Conservation (phyloP, 2,113 vertebrate genomes). For the Protobothrops mucrosquamatus region DNA sequence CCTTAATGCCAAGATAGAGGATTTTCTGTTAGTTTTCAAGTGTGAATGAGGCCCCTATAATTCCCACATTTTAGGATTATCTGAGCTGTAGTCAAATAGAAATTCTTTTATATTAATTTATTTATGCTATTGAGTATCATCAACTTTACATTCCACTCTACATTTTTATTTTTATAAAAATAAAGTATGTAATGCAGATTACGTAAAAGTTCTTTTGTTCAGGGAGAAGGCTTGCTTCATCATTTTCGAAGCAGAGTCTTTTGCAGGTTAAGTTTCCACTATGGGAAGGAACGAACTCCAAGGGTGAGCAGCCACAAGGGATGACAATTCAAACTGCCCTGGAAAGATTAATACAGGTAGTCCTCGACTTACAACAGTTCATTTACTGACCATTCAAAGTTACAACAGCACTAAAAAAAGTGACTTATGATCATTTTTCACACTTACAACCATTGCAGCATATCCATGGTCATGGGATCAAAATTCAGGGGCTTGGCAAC, state of each 20-base stretch:
- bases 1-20: not conserved
- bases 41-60: not conserved
- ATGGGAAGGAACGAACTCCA: not conserved
- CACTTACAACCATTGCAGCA: not conserved
- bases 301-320: not conserved
- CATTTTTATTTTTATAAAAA: not conserved
- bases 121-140: not conserved
- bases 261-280: not conserved
- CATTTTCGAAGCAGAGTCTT: not conserved
- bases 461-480: not conserved
- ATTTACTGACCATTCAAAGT: not conserved
- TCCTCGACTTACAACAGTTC: not conserved
- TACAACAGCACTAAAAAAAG: not conserved
- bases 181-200: not conserved
- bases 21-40: not conserved
- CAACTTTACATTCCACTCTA: not conserved
- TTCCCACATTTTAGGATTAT: not conserved
- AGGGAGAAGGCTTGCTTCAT: not conserved
- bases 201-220: not conserved
- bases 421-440: not conserved
- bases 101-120: not conserved
- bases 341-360: not conserved
- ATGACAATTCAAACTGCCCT: not conserved
- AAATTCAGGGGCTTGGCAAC: not conserved
- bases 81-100: not conserved